Percentiles rank a stretch among this genome's conserved stretches.
phyloP scores from a whole-genome alignment of 2,888 invertebrate genomes.

The Zonitis immaculata region DNA sequence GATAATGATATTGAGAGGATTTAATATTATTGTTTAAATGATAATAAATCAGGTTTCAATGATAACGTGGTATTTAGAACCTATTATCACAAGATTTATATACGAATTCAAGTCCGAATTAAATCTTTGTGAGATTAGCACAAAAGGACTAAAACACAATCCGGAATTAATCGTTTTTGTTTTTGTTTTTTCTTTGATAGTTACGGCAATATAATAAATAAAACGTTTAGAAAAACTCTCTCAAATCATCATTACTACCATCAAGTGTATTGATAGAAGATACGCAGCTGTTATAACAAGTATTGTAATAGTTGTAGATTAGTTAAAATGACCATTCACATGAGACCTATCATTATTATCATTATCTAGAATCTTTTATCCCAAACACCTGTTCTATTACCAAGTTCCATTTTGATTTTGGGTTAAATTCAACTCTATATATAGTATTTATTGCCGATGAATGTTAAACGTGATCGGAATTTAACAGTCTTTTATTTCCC shows the following conservation, averaged over 20 bases:
- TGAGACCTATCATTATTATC: neutral
- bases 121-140: neutral
- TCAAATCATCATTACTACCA: too few relatives aligned
- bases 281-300: too few relatives aligned
- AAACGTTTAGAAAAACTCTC: too few relatives aligned
- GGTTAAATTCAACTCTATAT: too few relatives aligned
- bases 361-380: neutral
- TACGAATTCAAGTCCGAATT: neutral
- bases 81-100: neutral
- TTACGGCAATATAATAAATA: too few relatives aligned
- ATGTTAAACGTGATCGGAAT: neutral
- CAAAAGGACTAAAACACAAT: neutral
- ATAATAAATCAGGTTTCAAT: neutral
- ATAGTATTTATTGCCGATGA: too few relatives aligned
- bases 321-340: neutral
- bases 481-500: neutral
- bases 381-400: neutral
- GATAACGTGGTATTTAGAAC: neutral
- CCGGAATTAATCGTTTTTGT: too few relatives aligned
- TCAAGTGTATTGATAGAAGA: too few relatives aligned
- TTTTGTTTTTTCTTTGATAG: neutral
- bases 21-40: too few relatives aligned
- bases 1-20: too few relatives aligned
- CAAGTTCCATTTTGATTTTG: neutral
- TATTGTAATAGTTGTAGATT: neutral